A percentile compares a stretch with the other conserved stretches of the same genome.
Evolutionary conservation across 2,888 invertebrate species (phyloP).

Genomic region (Drosophila algonquin): DNA sequence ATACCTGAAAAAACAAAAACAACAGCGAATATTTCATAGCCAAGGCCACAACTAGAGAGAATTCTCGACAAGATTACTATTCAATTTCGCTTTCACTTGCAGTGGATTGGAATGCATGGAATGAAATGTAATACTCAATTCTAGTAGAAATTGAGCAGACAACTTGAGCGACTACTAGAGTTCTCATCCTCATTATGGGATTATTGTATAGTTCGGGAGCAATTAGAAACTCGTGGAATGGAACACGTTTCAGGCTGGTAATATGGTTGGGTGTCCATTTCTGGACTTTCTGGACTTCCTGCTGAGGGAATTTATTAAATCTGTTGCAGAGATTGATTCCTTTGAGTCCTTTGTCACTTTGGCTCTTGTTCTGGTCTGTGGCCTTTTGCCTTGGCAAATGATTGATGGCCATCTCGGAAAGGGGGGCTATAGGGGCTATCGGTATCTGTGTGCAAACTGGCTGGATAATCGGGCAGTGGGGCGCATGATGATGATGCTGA

Average conservation of each 20-base stretch:
- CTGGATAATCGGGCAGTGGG: slow-evolving; percentile 20
- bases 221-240: background rate
- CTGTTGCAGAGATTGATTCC: slow-evolving; percentile 28
- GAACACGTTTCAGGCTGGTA: background rate
- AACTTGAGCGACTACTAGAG: too few relatives aligned
- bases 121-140: background rate
- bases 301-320: slow-evolving; percentile 17
- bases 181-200: too few relatives aligned
- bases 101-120: background rate
- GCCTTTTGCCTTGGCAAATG: slow-evolving; percentile 6
- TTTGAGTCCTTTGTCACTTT: background rate
- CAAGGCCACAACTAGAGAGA: background rate
- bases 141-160: too few relatives aligned
- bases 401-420: slow-evolving; percentile 15
- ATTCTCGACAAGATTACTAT: too few relatives aligned
- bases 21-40: background rate
- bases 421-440: background rate
- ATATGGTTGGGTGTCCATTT: background rate
- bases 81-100: too few relatives aligned
- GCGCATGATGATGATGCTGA: background rate
- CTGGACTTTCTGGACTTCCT: background rate
- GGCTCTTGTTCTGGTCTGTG: slow-evolving; percentile 6
- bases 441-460: slow-evolving; percentile 14
- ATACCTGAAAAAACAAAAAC: background rate
- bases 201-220: too few relatives aligned